These are phyloP conservation scores for Drosophila falleni DNA, from an alignment of 2,888 invertebrate species.

Conservation along the genomic window DNA sequence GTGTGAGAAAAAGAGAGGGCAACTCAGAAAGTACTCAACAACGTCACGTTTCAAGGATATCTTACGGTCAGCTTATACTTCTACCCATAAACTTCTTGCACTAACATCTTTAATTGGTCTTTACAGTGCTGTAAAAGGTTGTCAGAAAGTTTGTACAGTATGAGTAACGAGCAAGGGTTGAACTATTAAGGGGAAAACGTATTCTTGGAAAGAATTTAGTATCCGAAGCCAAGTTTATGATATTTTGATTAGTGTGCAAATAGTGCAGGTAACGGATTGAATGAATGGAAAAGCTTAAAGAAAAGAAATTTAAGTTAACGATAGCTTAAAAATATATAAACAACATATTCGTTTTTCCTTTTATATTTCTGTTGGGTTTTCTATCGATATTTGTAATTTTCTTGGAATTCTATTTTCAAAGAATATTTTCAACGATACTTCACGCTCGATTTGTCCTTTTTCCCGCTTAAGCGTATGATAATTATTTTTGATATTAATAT, in stretches of 20 bases:
- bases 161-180: not conserved
- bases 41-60: slow-evolving; percentile 14
- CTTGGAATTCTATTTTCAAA: too few relatives aligned
- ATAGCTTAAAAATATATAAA: too few relatives aligned
- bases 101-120: slow-evolving; percentile 17
- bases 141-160: not conserved
- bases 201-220: not conserved
- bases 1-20: not conserved
- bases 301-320: not conserved
- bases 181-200: not conserved
- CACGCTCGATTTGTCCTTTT: too few relatives aligned
- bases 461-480: too few relatives aligned
- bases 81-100: slow-evolving; percentile 3
- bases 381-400: too few relatives aligned
- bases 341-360: too few relatives aligned
- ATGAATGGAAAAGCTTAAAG: not conserved
- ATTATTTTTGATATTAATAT: too few relatives aligned
- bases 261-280: too few relatives aligned
- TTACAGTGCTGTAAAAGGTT: slow-evolving; percentile 5
- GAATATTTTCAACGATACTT: too few relatives aligned
- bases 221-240: not conserved
- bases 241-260: not conserved
- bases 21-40: not conserved
- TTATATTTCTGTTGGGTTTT: too few relatives aligned
- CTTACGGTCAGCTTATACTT: slow-evolving; percentile 3